Evolutionary conservation across 2,113 vertebrate genomes (phyloP), one percentile per base, ranked within the genome.

Genomic region (Pyxicephalus adspersus): DNA sequence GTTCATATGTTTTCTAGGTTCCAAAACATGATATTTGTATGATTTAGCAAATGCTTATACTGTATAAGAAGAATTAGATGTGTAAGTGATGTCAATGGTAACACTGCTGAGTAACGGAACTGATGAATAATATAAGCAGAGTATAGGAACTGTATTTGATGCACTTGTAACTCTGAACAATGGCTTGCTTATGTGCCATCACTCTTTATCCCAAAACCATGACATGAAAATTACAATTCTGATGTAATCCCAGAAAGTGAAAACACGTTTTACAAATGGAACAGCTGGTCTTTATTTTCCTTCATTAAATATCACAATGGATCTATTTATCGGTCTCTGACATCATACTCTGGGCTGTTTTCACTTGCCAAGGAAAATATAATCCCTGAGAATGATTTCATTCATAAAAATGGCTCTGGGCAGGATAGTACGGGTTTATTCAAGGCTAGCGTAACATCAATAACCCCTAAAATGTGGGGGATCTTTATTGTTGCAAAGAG

Each of bases 291-390:
- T 64, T 76, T 58, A 76, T 64, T 76, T 76, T 64, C 58, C 58
- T 63, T 34, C 34, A 25, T 63, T 26, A 28, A 15, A 63, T 63
- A 63, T 50, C 55, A 76, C 73, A 76, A 76, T 23, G 58, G 57
- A 76, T 76, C 73, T 20, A 76, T 76, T 76, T 76, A 63, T 76
- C 28, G 34, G 73, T 28, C n/a, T 26, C 58, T 76, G 73, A 76
- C 73, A 76, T 76, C 73, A 76, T 61, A 51, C 26, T 51, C 58
- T 76, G 57, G 38, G 58, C 19, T 76, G 61, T 76, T 60, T 76
- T 45, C 18, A 18, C 58, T 76, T 76, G 73, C 73, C 58, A 76
- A 63, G 58, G 73, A 52, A 76, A 76, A 63, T 58, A 76, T 63
- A 61, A 76, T 17, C 71, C 73, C 25, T 76, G 34, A 76, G 34